phyloP scores from a whole-genome alignment of 2,888 invertebrate species.

The Gnatocerus cornutus region DNA sequence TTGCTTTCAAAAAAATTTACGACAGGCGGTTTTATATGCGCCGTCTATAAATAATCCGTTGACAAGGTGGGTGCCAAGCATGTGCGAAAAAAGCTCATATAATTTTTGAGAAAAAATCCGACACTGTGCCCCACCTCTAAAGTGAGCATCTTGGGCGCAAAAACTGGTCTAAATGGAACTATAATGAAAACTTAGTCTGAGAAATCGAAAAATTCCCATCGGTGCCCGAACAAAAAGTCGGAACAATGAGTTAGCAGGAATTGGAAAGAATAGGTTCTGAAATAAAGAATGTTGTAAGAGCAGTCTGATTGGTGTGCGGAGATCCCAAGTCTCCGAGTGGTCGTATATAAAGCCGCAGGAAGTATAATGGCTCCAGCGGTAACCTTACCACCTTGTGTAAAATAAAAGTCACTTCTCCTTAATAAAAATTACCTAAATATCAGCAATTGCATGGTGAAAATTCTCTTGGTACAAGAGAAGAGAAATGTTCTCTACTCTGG shows the following conservation, averaged over 20 bases:
- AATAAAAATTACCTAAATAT: constrained; percentile 42
- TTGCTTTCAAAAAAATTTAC: not conserved
- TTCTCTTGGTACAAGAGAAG: constrained; percentile 47
- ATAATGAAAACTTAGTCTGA: constrained; percentile 61
- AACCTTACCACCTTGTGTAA: constrained; percentile 19
- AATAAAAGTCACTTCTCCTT: constrained; percentile 30
- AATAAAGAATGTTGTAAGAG: constrained; percentile 58
- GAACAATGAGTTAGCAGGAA: constrained; percentile 60
- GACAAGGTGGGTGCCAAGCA: not conserved
- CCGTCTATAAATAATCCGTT: not conserved
- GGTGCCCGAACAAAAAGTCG: constrained; percentile 54
- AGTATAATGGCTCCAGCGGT: constrained; percentile 39
- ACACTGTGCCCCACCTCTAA: no score
- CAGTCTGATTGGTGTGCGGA: constrained; percentile 59
- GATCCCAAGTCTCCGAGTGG: constrained; percentile 55
- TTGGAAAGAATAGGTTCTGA: constrained; percentile 56
- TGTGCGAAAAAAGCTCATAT: not conserved
- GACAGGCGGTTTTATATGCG: not conserved
- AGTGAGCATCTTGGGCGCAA: constrained; percentile 4
- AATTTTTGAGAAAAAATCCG: not conserved
- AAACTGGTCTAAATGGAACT: constrained; percentile 48
- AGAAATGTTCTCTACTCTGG: constrained; percentile 62
- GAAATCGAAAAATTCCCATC: constrained; percentile 59
- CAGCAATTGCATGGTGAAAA: constrained; percentile 17
- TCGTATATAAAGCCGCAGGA: constrained; percentile 50